Conservation (phyloP, 2,113 vertebrate species). For the Mormyrus lacerda region DNA sequence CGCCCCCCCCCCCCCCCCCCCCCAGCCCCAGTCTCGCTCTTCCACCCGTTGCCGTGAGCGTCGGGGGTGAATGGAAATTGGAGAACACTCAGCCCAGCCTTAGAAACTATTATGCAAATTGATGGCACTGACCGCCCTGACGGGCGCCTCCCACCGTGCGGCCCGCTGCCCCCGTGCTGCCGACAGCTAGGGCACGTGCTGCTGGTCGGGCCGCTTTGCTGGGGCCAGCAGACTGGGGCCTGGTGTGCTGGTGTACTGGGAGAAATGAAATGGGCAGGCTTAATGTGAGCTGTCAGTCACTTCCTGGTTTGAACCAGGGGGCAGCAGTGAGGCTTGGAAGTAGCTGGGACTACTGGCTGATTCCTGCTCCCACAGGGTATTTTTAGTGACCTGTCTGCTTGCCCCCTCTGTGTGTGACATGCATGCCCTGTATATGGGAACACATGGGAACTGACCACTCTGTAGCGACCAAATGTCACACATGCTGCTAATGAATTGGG, state of each 20-base stretch:
- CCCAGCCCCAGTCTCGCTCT: not conserved
- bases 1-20: not conserved
- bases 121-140: not conserved
- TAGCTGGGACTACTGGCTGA: not conserved
- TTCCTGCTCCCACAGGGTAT: not conserved
- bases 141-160: not conserved
- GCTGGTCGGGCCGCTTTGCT: not conserved
- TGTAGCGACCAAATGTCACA: not conserved
- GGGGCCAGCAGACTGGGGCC: not conserved
- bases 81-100: not conserved
- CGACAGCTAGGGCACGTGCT: not conserved
- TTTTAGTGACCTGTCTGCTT: not conserved
- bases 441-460: not conserved
- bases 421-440: not conserved
- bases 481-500: not conserved
- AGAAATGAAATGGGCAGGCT: not conserved
- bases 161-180: not conserved
- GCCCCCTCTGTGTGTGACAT: not conserved
- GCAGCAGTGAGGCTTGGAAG: not conserved
- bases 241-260: not conserved
- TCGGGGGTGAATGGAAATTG: not conserved
- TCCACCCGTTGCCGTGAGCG: not conserved
- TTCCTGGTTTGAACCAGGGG: not conserved
- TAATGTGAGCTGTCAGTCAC: not conserved
- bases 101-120: constrained; percentile 7